Conservation (phyloP, 2,113 vertebrate genomes). For the Phaethornis superciliosus region DNA sequence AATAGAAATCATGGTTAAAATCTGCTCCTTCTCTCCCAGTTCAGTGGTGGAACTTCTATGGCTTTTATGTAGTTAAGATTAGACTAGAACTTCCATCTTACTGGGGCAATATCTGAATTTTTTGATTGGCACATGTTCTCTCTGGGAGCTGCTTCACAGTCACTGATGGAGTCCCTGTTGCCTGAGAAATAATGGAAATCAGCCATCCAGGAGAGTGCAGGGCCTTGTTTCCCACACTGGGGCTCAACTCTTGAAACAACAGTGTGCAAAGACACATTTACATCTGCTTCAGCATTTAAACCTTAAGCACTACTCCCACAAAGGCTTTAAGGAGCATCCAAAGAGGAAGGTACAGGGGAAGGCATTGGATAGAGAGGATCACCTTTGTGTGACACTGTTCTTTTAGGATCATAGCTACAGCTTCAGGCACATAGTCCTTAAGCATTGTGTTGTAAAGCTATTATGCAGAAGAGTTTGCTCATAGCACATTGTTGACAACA, state of each 20-base stretch:
- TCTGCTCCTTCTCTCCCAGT: neutral
- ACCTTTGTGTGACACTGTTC: conserved; percentile 7
- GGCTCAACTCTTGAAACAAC: neutral
- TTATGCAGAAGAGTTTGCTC: conserved; percentile 58
- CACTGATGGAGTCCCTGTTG: rapidly evolving
- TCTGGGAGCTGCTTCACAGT: neutral
- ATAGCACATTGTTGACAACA: conserved; percentile 60
- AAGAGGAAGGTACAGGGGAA: conserved; percentile 42
- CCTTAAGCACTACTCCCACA: neutral
- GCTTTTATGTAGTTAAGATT: neutral
- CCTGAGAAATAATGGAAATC: neutral
- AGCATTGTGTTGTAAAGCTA: neutral
- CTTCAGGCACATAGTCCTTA: conserved; percentile 40
- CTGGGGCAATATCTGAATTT: neutral
- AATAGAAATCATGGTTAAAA: neutral
- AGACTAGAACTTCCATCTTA: neutral
- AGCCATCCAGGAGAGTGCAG: neutral
- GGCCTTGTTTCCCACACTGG: neutral
- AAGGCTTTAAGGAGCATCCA: neutral
- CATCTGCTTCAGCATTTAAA: conserved; percentile 29
- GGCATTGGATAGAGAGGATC: neutral
- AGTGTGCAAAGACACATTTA: neutral
- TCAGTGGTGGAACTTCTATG: neutral
- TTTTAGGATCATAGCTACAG: conserved; percentile 33
- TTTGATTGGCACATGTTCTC: neutral